Evolutionary conservation across 1,140 invertebrate species (phyloP).

Genomic region (Zaprionus gabonicus): DNA sequence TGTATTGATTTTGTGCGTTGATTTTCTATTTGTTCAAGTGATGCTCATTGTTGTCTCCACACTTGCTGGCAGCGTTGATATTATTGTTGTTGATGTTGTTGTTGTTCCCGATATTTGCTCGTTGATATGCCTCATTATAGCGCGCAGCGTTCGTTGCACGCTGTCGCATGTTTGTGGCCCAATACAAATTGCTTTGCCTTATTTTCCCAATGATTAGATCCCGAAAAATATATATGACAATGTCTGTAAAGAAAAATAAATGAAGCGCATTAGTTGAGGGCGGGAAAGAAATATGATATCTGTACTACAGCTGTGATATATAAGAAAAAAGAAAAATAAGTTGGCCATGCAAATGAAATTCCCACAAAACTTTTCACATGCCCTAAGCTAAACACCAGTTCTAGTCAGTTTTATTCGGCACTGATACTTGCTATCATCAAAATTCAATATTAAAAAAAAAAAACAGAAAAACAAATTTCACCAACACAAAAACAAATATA

Average conservation of each 20-base stretch:
- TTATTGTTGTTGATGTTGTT: slow-evolving; percentile 38
- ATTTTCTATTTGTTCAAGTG: slow-evolving; percentile 80
- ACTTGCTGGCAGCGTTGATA: slow-evolving; percentile 44
- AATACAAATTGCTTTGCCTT: slow-evolving; percentile 27
- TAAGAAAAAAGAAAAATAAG: neutral
- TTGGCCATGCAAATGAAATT: neutral
- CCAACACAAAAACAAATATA: too few species aligned
- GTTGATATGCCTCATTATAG: slow-evolving; percentile 78
- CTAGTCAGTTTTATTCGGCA: neutral
- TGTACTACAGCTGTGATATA: too few species aligned
- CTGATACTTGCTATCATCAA: neutral
- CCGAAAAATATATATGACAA: neutral
- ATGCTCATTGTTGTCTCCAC: slow-evolving; percentile 49
- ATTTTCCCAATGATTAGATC: slow-evolving; percentile 41
- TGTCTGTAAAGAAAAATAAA: slow-evolving; percentile 12
- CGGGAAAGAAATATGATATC: too few species aligned
- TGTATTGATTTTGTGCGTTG: slow-evolving; percentile 75
- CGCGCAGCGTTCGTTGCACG: slow-evolving; percentile 55
- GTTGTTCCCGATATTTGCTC: slow-evolving; percentile 62
- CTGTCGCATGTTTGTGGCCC: slow-evolving; percentile 54
- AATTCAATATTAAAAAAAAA: neutral
- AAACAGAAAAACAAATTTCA: neutral
- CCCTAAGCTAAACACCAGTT: neutral
- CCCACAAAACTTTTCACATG: neutral
- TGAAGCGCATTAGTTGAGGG: neutral